Conservation (phyloP, 2,113 vertebrate species). For the Pagrus major region DNA sequence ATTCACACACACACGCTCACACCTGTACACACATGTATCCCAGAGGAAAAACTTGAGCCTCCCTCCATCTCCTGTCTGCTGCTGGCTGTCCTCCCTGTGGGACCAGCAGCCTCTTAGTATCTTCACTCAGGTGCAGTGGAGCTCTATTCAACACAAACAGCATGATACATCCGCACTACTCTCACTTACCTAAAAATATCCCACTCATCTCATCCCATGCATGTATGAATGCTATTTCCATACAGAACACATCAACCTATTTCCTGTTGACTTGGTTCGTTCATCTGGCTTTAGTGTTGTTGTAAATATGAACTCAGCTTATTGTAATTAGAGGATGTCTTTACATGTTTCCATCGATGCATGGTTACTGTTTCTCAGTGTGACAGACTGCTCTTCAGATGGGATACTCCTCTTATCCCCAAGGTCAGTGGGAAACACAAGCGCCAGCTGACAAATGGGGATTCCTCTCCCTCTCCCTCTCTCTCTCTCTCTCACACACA, state of each 20-base stretch:
- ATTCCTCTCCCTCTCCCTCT: slow-evolving; percentile 19
- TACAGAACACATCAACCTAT: background rate
- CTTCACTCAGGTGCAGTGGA: slow-evolving; percentile 1
- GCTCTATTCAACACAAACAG: slow-evolving; percentile 30
- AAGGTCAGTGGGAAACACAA: slow-evolving; percentile 21
- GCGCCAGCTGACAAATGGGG: slow-evolving; percentile 32
- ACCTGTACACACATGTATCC: background rate
- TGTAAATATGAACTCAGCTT: background rate
- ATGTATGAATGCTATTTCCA: background rate
- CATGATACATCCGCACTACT: background rate
- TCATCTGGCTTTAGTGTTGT: background rate
- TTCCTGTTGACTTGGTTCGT: background rate
- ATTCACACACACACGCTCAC: background rate
- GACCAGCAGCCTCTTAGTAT: background rate
- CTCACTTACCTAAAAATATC: background rate
- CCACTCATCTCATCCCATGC: background rate
- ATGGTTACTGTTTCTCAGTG: background rate
- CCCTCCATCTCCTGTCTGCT: slow-evolving; percentile 1
- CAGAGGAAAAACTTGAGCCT: background rate
- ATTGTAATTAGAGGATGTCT: background rate
- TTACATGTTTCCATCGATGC: background rate
- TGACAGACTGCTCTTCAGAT: slow-evolving; percentile 10
- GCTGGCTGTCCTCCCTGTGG: background rate
- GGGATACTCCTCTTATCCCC: slow-evolving; percentile 10
- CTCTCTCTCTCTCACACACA: background rate